Evolutionary conservation across 1,140 invertebrate genomes (phyloP), one percentile per base, ranked within the genome.

Genomic region (Solenopsis fugax): DNA sequence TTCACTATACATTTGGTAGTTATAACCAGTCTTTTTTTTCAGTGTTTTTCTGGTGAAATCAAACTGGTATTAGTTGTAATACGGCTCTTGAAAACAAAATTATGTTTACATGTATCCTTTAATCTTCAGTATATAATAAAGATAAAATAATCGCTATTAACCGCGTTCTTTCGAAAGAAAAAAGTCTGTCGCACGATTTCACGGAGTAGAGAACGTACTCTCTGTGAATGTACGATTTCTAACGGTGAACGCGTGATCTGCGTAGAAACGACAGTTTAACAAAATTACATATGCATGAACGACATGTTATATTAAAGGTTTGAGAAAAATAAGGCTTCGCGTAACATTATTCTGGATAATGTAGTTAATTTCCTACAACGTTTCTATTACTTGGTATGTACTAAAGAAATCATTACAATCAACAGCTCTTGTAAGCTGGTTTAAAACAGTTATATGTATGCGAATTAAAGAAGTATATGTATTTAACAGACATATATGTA

Each of bases 161-260:
- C 65, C 65, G 65, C 10, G 16, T 69, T 21, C 65, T 69, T 29
- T 71, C n/a, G 37, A 48, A 71, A 71, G 37, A 29, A 72, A 21
- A 21, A 72, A 72, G 16, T 72, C 16, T 24, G 1, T n/a, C n/a
- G 12, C 18, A 50, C 37, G 21, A 29, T 71, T 71, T 24, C 67
- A 34, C 21, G 21, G 24, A 72, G 16, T 52, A n/a, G 64, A 37
- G 21, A 71, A 50, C 24, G 67, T 71, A 71, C 45, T 7, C 6
- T 13, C 6, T 24, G 45, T 48, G 45, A 48, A 48, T 24, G 41
- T 50, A 48, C 21, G 45, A 71, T 71, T 71, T 18, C 67, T 50
- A 72, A 50, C 69, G 69, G 45, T 50, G 24, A 50, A 50, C 67
- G 45, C 48, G 21, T 50, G 21, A 72, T 72, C 10, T 18, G 21